Percentiles rank a stretch among this genome's conserved stretches.
These are phyloP conservation scores for Ariolimax columbianus DNA, from an alignment of 2,888 invertebrate species.

Conservation along the genomic window DNA sequence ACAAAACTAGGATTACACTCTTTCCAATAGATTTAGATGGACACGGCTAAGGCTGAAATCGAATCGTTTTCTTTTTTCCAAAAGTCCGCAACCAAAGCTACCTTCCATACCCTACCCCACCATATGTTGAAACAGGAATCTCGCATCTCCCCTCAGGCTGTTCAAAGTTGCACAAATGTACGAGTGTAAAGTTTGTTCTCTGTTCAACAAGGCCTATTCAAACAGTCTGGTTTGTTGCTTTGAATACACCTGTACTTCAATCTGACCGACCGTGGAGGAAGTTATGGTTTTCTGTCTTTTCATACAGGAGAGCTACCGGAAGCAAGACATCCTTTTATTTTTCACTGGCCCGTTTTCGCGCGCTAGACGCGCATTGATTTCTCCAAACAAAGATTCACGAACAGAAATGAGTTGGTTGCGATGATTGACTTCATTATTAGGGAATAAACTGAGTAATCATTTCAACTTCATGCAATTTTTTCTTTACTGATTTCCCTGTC, in stretches of 20 bases:
- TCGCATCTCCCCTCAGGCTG: too few relatives aligned
- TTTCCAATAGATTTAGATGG: too few relatives aligned
- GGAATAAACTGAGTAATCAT: neutral
- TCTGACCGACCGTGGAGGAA: neutral
- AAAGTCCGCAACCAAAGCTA: too few relatives aligned
- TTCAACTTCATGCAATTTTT: neutral
- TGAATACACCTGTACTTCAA: neutral
- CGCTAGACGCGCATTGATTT: slow-evolving; percentile 2
- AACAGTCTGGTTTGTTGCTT: neutral
- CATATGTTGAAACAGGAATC: too few relatives aligned
- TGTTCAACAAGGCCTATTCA: neutral
- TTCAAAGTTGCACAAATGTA: too few relatives aligned
- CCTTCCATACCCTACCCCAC: too few relatives aligned
- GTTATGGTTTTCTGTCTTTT: neutral
- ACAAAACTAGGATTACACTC: too few relatives aligned
- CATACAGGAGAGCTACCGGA: neutral
- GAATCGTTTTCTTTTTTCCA: too few relatives aligned
- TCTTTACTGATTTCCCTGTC: neutral
- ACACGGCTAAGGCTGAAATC: too few relatives aligned
- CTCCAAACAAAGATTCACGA: neutral
- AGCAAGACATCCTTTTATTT: neutral
- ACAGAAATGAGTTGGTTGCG: slow-evolving; percentile 13
- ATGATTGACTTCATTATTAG: neutral
- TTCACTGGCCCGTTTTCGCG: neutral
- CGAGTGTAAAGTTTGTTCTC: neutral